Evolutionary conservation across 2,888 invertebrate genomes (phyloP).

Genomic region (Orthosia gracilis): DNA sequence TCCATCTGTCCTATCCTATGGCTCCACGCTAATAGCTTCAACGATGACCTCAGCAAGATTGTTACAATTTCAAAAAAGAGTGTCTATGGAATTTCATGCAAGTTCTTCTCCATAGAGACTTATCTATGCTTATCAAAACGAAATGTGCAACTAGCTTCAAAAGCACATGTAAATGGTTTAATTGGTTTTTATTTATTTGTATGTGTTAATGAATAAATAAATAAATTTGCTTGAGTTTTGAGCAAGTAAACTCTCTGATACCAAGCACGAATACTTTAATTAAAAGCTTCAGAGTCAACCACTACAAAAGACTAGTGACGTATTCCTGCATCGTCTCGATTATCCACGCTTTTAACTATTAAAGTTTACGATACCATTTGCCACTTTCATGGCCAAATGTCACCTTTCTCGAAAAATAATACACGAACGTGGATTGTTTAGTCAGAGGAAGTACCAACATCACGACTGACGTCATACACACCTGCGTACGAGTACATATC

Average conservation of each 20-base stretch:
- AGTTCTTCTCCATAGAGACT: too few relatives aligned
- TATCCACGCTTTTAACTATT: neutral
- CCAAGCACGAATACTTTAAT: neutral
- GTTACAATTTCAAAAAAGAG: too few relatives aligned
- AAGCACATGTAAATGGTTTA: too few relatives aligned
- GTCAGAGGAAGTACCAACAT: conserved; percentile 40
- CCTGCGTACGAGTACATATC: conserved; percentile 47
- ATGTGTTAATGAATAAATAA: too few relatives aligned
- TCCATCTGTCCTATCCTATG: too few relatives aligned
- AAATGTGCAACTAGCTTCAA: too few relatives aligned
- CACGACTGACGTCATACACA: conserved; percentile 49
- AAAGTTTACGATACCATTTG: conserved; percentile 21
- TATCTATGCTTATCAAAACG: too few relatives aligned
- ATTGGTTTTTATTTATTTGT: too few relatives aligned
- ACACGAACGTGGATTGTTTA: conserved; percentile 21
- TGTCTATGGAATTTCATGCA: too few relatives aligned
- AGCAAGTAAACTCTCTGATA: neutral
- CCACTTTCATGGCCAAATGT: conserved; percentile 29
- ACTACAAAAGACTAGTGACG: neutral
- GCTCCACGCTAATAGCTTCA: too few relatives aligned
- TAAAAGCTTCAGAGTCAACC: neutral
- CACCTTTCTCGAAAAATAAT: conserved; percentile 34
- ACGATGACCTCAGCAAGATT: too few relatives aligned
- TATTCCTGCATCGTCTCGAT: neutral
- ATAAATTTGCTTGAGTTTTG: too few relatives aligned